Conservation (phyloP, 2,888 invertebrate genomes). For the Operophtera brumata region DNA sequence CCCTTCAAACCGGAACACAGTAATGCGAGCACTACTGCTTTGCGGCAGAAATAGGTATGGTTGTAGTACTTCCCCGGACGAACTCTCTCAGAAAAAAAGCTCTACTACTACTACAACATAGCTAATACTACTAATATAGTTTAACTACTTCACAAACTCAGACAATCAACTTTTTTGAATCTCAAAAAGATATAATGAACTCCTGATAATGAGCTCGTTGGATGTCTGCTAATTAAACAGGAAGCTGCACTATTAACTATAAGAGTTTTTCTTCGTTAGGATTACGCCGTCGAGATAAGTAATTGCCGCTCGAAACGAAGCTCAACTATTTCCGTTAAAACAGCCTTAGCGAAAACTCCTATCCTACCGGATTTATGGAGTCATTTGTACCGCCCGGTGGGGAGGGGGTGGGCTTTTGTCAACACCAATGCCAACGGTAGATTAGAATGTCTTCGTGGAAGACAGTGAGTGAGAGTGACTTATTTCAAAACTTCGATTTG, state of each 20-base stretch:
- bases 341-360: slow-evolving; percentile 31
- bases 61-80: no score
- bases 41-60: no score
- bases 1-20: no score
- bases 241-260: slow-evolving; percentile 73
- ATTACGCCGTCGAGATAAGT: slow-evolving; percentile 53
- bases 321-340: slow-evolving; percentile 40
- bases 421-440: not conserved
- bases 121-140: no score
- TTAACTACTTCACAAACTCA: no score
- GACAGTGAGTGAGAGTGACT: no score
- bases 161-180: not conserved
- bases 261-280: slow-evolving; percentile 68
- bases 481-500: no score
- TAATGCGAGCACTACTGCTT: no score
- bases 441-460: slow-evolving; percentile 4
- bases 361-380: slow-evolving; percentile 30
- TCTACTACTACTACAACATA: no score
- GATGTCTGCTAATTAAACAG: slow-evolving; percentile 69
- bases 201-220: slow-evolving; percentile 50
- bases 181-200: slow-evolving; percentile 42
- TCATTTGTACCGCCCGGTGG: slow-evolving; percentile 12
- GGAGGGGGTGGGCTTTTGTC: slow-evolving; percentile 6
- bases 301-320: slow-evolving; percentile 34
- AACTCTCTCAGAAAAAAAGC: no score